Conservation (phyloP, 2,797 vertebrate species). For the Coreius guichenoti region DNA sequence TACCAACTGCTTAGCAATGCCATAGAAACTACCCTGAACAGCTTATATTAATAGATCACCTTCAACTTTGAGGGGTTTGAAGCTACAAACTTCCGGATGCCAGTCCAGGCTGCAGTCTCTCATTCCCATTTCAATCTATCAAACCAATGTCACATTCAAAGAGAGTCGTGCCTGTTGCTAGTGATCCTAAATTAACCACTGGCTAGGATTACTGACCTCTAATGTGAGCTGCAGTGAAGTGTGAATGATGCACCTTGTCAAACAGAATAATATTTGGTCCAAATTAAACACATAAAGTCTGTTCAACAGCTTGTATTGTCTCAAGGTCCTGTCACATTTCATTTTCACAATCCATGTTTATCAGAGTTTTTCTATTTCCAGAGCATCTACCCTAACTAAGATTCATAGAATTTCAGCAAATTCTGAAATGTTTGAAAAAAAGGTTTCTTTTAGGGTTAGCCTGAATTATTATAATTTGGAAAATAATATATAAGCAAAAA, state of each 20-base stretch:
- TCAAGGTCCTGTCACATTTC: background rate
- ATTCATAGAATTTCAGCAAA: background rate
- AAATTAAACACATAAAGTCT: background rate
- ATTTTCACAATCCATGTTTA: constrained; percentile 7
- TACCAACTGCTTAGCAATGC: background rate
- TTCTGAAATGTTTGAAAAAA: background rate
- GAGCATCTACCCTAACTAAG: background rate
- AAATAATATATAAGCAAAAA: background rate
- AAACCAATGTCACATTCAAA: background rate
- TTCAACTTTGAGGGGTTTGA: background rate
- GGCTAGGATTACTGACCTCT: constrained; percentile 40
- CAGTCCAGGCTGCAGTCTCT: background rate
- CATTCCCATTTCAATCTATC: background rate
- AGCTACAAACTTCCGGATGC: background rate
- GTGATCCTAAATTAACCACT: constrained; percentile 20
- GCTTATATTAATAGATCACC: background rate
- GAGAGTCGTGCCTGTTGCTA: background rate
- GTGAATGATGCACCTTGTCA: background rate
- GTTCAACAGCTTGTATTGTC: background rate
- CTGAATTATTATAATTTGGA: background rate
- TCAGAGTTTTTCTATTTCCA: too few relatives aligned
- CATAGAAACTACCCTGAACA: background rate
- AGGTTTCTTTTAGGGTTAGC: background rate
- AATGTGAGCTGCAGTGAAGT: constrained; percentile 19
- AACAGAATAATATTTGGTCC: background rate